Conservation (phyloP, 2,113 vertebrate genomes). For the Pelusios castaneus region DNA sequence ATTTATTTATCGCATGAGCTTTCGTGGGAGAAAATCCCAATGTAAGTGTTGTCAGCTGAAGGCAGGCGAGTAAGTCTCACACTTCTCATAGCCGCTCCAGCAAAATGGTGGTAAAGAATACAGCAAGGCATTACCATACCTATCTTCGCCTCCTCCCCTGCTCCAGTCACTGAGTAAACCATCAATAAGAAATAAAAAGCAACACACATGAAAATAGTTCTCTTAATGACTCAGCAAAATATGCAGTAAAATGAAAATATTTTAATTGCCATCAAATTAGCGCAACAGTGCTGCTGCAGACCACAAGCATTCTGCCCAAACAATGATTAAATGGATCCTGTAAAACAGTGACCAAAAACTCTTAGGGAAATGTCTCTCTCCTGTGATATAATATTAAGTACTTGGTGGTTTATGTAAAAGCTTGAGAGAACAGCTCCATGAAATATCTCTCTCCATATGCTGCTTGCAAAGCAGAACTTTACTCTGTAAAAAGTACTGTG, state of each 20-base stretch:
- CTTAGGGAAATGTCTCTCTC: neutral
- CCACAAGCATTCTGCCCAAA: neutral
- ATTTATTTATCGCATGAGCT: too few species aligned
- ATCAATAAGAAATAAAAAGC: neutral
- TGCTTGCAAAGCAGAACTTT: neutral
- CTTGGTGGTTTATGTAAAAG: neutral
- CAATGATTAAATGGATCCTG: neutral
- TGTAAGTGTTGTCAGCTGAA: neutral
- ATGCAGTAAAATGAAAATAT: neutral
- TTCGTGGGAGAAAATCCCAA: too few species aligned
- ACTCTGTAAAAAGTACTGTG: neutral
- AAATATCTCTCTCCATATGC: neutral
- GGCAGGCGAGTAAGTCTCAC: neutral
- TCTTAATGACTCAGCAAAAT: neutral
- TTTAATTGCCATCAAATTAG: neutral
- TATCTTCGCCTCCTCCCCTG: neutral
- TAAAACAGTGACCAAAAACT: neutral
- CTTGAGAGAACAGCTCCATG: neutral
- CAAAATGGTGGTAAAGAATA: neutral
- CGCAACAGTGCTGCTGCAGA: neutral
- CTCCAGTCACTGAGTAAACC: neutral
- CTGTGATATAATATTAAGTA: neutral
- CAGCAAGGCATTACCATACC: neutral
- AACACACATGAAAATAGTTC: neutral
- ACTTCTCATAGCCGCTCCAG: neutral